Conservation (phyloP, 2,113 vertebrate genomes). For the Oxyruncus cristatus region DNA sequence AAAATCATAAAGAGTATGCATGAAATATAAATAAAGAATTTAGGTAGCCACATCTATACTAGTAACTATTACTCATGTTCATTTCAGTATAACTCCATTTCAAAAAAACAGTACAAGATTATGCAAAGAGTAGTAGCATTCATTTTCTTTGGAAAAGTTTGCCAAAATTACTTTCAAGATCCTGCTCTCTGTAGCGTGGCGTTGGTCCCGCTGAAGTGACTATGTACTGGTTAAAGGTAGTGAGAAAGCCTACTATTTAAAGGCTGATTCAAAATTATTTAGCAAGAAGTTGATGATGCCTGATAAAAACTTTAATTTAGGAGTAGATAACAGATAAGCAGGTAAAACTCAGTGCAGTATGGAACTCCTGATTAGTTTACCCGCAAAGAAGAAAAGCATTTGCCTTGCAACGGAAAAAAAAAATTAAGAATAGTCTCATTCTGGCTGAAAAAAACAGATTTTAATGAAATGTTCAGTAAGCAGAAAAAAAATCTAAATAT, state of each 20-base stretch:
- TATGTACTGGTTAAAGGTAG: not conserved
- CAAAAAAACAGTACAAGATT: not conserved
- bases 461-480: not conserved
- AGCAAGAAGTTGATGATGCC: not conserved
- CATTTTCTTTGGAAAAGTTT: not conserved
- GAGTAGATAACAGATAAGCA: not conserved
- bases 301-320: not conserved
- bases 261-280: not conserved
- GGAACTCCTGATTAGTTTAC: not conserved
- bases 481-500: not conserved
- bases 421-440: not conserved
- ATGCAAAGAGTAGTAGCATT: not conserved
- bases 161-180: not conserved
- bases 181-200: not conserved
- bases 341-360: accelerated
- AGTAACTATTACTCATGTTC: not conserved
- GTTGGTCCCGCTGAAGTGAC: not conserved
- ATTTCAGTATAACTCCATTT: not conserved
- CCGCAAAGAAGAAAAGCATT: not conserved
- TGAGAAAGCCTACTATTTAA: not conserved
- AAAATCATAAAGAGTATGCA: not conserved
- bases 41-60: not conserved
- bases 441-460: not conserved
- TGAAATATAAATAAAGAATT: not conserved
- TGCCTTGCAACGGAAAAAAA: not conserved